These are phyloP conservation scores for Dromococcyx pavoninus DNA, from an alignment of 2,797 vertebrate species.

Conservation along the genomic window DNA sequence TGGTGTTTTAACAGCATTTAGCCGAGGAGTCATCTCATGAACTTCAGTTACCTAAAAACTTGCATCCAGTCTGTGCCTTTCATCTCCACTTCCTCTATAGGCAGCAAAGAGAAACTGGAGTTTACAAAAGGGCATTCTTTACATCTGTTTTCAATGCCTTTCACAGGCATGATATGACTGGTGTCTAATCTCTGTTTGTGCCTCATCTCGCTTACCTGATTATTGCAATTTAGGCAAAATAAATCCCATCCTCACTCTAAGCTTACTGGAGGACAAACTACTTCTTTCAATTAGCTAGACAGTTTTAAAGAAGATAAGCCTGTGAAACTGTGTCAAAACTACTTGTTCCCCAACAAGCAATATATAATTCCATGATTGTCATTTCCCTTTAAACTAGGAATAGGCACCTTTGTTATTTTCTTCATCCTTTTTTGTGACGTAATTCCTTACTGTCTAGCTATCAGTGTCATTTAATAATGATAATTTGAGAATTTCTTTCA, in stretches of 20 bases:
- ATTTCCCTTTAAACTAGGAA: neutral
- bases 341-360: neutral
- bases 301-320: neutral
- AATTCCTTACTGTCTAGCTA: neutral
- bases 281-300: neutral
- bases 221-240: neutral
- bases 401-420: neutral
- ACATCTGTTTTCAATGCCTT: neutral
- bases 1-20: neutral
- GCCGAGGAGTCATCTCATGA: neutral
- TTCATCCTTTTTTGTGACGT: neutral
- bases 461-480: neutral
- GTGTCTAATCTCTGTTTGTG: neutral
- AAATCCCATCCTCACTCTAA: neutral
- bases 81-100: neutral
- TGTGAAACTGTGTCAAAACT: neutral
- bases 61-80: neutral
- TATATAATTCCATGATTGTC: neutral
- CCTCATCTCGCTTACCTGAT: neutral
- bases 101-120: neutral
- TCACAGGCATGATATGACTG: neutral
- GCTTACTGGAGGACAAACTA: neutral
- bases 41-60: neutral
- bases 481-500: neutral
- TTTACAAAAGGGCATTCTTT: neutral